Base-by-base conservation (phyloP, 2,113 vertebrate genomes). In the Polypterus senegalus region DNA sequence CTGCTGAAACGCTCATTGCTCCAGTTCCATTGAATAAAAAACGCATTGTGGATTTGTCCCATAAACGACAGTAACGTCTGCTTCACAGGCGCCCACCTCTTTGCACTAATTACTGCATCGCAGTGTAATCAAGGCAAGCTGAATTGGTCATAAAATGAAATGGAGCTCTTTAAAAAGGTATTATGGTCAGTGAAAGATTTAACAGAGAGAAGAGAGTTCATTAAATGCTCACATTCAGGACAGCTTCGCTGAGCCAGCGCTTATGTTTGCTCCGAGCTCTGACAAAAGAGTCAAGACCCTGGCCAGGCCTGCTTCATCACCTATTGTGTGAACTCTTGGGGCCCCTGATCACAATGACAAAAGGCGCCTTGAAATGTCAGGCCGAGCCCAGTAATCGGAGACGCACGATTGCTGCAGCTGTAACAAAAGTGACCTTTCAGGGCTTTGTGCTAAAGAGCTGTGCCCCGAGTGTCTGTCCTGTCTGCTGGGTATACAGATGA, bases 51-150 rank as follows among this genome's bases (percentile, higher is more conserved):
- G 11, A 61, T 59, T 48, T 9, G 54, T 43, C 53, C 62, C 46
- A 47, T 57, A 52, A 60, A 56, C 11, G 27, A 27, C 27, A 27
- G 27, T 27, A 27, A 27, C 27, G 27, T 27, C 27, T 27, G 27
- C 27, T 61, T 46, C 65, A 51, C 27, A 51, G 64, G 47, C 47
- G 10, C 9, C 53, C 64, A 60, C 52, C 3, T 11, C 55, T 59
- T n/a, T 46, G 52, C 57, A 54, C 67, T 67, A 63, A 70, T 70
- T 67, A 64, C 51, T 8, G 48, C 58, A 52, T 47, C 47, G 45
- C 27, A 46, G 59, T n/a, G 43, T 63, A 63, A 63, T 65, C 65
- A 69, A 54, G 54, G 55, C 57, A 62, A 66, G 59, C 57, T 61
- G 61, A 69, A 57, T 59, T 6, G 59, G 47, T 67, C 61, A 54